Conservation (phyloP, 2,113 vertebrate species). For the Arizona elegans region DNA sequence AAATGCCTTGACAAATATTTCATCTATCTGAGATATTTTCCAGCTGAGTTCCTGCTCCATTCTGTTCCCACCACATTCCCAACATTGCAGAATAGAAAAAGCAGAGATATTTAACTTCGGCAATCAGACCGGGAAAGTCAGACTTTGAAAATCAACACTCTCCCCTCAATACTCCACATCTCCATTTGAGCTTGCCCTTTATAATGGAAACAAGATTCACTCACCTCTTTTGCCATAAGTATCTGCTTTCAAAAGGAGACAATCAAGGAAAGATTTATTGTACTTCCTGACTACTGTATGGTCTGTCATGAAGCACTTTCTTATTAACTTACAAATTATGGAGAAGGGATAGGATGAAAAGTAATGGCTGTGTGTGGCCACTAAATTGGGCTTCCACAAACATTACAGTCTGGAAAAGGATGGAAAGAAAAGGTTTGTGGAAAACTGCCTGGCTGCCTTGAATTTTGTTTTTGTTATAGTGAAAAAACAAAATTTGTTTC, state of each 20-base stretch:
- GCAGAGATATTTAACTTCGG: constrained; percentile 69
- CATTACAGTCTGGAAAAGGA: constrained; percentile 14
- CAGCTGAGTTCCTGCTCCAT: constrained; percentile 70
- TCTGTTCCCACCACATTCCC: constrained; percentile 79
- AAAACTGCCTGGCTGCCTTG: constrained; percentile 31
- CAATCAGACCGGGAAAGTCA: constrained; percentile 63
- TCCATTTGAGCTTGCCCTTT: constrained; percentile 43
- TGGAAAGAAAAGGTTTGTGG: constrained; percentile 39
- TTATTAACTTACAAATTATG: constrained; percentile 47
- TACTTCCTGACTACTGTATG: constrained; percentile 25
- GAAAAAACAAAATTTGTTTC: constrained; percentile 42
- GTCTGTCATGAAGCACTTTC: constrained; percentile 19
- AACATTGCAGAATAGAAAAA: constrained; percentile 68
- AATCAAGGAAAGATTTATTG: constrained; percentile 48
- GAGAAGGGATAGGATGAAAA: constrained; percentile 12
- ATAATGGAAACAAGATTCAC: constrained; percentile 59
- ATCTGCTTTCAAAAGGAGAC: constrained; percentile 43
- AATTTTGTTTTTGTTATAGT: constrained; percentile 12
- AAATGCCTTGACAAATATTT: constrained; percentile 77
- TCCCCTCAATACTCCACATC: neutral
- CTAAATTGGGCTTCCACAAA: constrained; percentile 20
- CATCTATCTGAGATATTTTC: constrained; percentile 76
- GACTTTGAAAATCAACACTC: constrained; percentile 60
- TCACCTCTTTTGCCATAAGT: constrained; percentile 37
- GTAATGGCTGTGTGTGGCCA: constrained; percentile 10